Evolutionary conservation across 2,888 invertebrate species (phyloP).

Genomic region (Saturnia pavonia): DNA sequence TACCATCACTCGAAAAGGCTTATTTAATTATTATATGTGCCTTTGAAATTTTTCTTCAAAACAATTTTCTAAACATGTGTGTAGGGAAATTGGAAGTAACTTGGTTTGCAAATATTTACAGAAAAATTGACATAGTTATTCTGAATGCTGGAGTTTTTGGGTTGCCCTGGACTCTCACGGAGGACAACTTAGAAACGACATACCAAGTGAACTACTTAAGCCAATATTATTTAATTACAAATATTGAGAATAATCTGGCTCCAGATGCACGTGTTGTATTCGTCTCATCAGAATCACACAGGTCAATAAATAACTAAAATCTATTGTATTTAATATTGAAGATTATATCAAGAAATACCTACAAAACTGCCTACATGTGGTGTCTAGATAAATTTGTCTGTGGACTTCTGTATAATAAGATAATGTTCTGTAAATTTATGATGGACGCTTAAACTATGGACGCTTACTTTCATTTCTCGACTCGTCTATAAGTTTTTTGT

Average conservation of each 20-base stretch:
- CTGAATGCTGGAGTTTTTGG: conserved; percentile 92
- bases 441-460: too few relatives aligned
- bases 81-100: neutral
- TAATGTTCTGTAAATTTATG: too few relatives aligned
- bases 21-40: neutral
- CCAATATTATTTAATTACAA: conserved; percentile 88
- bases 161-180: conserved; percentile 86
- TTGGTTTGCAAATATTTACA: conserved; percentile 48
- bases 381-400: too few relatives aligned
- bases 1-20: neutral
- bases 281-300: conserved; percentile 94
- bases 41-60: neutral
- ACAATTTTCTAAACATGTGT: neutral
- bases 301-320: conserved; percentile 65
- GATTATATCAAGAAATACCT: too few relatives aligned
- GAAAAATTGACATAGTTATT: conserved; percentile 87
- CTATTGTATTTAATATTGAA: too few relatives aligned
- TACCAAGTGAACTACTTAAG: conserved; percentile 95
- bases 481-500: too few relatives aligned
- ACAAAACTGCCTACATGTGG: too few relatives aligned
- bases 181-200: conserved; percentile 88
- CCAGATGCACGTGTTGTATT: conserved; percentile 89
- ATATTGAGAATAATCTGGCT: conserved; percentile 86
- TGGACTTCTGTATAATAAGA: too few relatives aligned
- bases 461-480: too few relatives aligned